phyloP scores from a whole-genome alignment of 2,888 invertebrate species.

The Teinopalpus imperialis region DNA sequence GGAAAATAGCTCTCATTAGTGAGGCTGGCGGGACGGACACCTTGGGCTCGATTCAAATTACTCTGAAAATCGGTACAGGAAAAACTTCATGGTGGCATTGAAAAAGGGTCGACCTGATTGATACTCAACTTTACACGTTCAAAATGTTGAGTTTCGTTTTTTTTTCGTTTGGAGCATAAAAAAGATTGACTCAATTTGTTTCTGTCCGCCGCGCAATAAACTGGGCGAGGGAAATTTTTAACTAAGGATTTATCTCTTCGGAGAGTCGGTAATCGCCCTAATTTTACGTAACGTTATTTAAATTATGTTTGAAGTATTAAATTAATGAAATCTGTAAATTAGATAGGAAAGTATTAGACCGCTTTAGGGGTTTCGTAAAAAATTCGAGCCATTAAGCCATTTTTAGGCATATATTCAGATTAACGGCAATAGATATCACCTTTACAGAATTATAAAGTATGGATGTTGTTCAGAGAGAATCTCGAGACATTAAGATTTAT shows the following conservation, averaged over 20 bases:
- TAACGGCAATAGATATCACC: no score
- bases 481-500: constrained; percentile 36
- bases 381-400: no score
- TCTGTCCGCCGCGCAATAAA: constrained; percentile 77
- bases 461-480: constrained; percentile 31
- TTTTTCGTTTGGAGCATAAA: constrained; percentile 61
- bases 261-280: constrained; percentile 62
- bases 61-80: constrained; percentile 63
- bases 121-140: constrained; percentile 77
- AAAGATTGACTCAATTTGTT: constrained; percentile 80
- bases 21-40: constrained; percentile 51
- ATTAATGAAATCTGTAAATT: constrained; percentile 45
- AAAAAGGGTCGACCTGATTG: constrained; percentile 78
- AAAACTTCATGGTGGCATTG: constrained; percentile 70
- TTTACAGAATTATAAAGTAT: constrained; percentile 38
- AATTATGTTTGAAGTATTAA: constrained; percentile 45
- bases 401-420: no score
- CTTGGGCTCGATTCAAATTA: constrained; percentile 63
- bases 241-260: constrained; percentile 70
- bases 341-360: constrained; percentile 40
- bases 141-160: constrained; percentile 73
- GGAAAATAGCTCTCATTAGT: constrained; percentile 1
- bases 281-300: constrained; percentile 59
- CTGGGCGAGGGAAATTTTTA: constrained; percentile 69
- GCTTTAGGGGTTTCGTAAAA: neutral